phyloP scores from a whole-genome alignment of 2,888 invertebrate genomes.

The Leptopterna dolabrata region DNA sequence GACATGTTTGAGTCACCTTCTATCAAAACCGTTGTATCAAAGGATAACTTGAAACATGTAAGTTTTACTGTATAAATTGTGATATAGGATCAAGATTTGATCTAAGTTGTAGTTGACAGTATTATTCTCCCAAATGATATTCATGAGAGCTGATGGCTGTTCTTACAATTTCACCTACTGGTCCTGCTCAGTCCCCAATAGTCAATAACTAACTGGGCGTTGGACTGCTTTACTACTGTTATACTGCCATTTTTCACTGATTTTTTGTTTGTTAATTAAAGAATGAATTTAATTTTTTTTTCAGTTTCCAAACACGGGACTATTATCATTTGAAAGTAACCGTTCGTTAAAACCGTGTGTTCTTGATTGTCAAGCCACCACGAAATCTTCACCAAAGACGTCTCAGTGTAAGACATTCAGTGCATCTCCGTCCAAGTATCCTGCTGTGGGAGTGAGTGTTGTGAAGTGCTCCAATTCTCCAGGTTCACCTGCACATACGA shows the following conservation, averaged over 20 bases:
- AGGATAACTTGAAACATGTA: not conserved
- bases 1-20: constrained; percentile 37
- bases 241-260: too few species aligned
- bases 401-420: not conserved
- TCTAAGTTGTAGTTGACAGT: too few species aligned
- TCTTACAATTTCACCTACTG: too few species aligned
- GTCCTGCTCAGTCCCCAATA: too few species aligned
- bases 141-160: too few species aligned
- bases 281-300: not conserved
- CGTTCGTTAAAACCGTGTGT: not conserved
- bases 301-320: not conserved
- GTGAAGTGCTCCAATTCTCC: constrained; percentile 51
- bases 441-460: constrained; percentile 47
- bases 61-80: not conserved
- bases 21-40: not conserved
- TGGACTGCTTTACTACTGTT: too few species aligned
- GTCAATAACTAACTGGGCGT: too few species aligned
- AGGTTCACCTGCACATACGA: not conserved
- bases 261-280: too few species aligned
- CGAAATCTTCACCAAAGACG: not conserved
- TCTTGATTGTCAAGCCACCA: not conserved
- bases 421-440: constrained; percentile 47
- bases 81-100: too few species aligned
- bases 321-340: not conserved
- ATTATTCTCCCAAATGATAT: too few species aligned